Evolutionary conservation across 2,797 vertebrate genomes (phyloP), one percentile per base, ranked within the genome.

Genomic region (Manis pentadactyla): DNA sequence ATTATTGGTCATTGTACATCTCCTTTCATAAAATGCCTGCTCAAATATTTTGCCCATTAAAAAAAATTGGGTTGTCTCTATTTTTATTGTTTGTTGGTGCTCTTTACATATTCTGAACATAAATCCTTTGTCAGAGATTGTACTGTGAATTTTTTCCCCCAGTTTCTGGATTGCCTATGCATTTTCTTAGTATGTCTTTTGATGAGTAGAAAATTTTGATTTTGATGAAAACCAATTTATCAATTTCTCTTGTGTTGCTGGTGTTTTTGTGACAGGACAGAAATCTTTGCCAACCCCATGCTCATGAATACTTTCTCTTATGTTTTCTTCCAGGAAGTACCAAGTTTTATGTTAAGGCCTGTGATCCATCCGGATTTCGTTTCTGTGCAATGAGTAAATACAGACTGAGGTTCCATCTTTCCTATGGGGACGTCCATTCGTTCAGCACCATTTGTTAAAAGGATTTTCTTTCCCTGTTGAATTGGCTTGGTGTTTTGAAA

Each of bases 401-500:
- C 17, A 23, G 46, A 25, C 2, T 5, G 15, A 75, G 69, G 39
- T 25, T 42, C 42, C 0, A 0, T 27, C 27, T 19, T 75, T 23
- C 23, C 31, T 46, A 0, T 19, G 0, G 8, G 51, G 27, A 5
- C 5, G n/a, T 15, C 57, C 21, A 11, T 73, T 37, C 4, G 29
- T 55, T 14, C 18, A 31, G 46, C 1, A 0, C 55, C 49, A 1
- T 23, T 34, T 39, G 25, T 89, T 49, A 8, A 49, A 25, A 25
- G 27, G 27, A 55, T 7, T 10, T 19, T n/a, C 66, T 34, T 21
- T 66, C 25, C 68, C 61, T 25, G 2, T 25, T 21, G 74, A 7
- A 4, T 12, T 11, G 55, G 34, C 29, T 1, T 0, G n/a, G 51
- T 61, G 1, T 9, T 69, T 14, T 1, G 9, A 2, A 49, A 10